phyloP scores from a whole-genome alignment of 2,888 invertebrate species.

The Stenurella melanura region DNA sequence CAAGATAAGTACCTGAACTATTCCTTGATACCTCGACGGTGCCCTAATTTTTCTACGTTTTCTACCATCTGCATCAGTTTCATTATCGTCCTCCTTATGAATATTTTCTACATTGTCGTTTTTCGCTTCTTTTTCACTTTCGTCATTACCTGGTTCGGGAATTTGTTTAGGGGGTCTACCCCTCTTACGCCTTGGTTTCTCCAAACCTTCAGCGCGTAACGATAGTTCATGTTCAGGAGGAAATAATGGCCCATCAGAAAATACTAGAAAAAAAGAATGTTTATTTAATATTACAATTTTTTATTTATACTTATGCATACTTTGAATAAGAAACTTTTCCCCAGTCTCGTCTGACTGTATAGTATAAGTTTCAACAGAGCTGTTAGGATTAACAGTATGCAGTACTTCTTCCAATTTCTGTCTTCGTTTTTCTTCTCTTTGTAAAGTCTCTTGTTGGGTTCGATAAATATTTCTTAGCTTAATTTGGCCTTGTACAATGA shows the following conservation, averaged over 20 bases:
- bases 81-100: constrained; percentile 53
- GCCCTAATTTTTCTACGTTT: constrained; percentile 80
- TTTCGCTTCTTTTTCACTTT: constrained; percentile 44
- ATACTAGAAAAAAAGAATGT: constrained; percentile 72
- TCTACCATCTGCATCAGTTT: constrained; percentile 72
- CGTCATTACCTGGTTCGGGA: constrained; percentile 55
- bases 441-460: constrained; percentile 71
- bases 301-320: constrained; percentile 67
- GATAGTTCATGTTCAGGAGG: constrained; percentile 80
- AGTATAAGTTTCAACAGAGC: constrained; percentile 69
- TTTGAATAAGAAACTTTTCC: constrained; percentile 75
- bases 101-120: constrained; percentile 46
- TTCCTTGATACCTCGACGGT: constrained; percentile 78
- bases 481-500: constrained; percentile 83
- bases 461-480: constrained; percentile 75
- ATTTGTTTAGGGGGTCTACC: constrained; percentile 81
- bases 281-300: constrained; percentile 4
- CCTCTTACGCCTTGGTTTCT: constrained; percentile 80
- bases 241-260: constrained; percentile 79
- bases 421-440: constrained; percentile 69
- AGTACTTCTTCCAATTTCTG: constrained; percentile 67
- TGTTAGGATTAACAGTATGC: constrained; percentile 68
- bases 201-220: constrained; percentile 79
- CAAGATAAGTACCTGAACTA: constrained; percentile 77
- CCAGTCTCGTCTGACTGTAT: constrained; percentile 69